Base-by-base conservation (phyloP, 2,797 vertebrate genomes). In the Etheostoma nigrum region DNA sequence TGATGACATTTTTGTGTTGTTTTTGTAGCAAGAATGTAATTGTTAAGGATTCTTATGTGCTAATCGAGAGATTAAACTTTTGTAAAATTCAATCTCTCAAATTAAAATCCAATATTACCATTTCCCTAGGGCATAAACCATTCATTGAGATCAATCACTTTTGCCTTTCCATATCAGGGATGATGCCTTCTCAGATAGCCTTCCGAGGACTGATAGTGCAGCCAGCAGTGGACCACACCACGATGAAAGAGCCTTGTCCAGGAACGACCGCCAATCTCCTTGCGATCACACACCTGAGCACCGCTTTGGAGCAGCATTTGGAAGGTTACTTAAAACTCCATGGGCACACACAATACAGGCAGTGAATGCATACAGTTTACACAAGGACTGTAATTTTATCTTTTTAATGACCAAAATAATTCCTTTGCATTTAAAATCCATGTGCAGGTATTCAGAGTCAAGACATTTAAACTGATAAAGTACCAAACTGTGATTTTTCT, bases 151-250 rank as follows among this genome's bases (percentile, higher is more conserved):
- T 36, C 21, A 21, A 5, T 72, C 9, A 61, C 33, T 36, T 57
- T 40, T 75, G 77, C 73, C 36, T 80, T 63, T 81, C 51, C 78
- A 4, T 68, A 57, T 88, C 68, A 99, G 97, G 95, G 97, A 99
- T 0, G 97, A 98, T 33, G 96, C 97, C 0, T 98, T 99, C 93
- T 97, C 97, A 0, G 97, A 98, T 89, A 96, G 91, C 84, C 79
- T 97, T 74, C 97, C 96, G 79, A 97, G 97, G 91, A 94, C 95
- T 0, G 97, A 98, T 82, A 96, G 95, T 0, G 97, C 98, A 88
- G 95, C 96, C 0, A 96, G 96, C 93, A 96, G 96, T 0, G 96
- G 96, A 18, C 93, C 94, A 0, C 93, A 96, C 72, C 94, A 96
- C 49, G 96, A 97, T 0, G 96, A 97, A 65, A 96, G 96, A 88